phyloP scores from a whole-genome alignment of 2,113 vertebrate species.

The Pseudois nayaur region DNA sequence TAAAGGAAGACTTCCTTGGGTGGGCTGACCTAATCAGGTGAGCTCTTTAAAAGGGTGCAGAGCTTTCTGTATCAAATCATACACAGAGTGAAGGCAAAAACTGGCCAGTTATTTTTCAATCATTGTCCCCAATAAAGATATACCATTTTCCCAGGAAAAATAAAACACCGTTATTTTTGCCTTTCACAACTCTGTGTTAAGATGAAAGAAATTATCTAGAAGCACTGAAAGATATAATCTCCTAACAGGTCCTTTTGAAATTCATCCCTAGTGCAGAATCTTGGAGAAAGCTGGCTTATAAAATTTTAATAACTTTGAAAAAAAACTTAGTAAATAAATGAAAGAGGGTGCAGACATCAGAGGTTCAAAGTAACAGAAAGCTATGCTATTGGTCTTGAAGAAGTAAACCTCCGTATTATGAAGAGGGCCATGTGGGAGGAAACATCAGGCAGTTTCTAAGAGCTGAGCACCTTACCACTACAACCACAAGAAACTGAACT shows the following conservation, averaged over 20 bases:
- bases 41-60: background rate
- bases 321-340: background rate
- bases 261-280: background rate
- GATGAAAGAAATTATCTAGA: conserved; percentile 34
- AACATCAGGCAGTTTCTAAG: background rate
- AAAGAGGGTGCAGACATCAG: background rate
- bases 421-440: background rate
- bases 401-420: background rate
- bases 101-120: background rate
- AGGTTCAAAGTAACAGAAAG: background rate
- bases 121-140: background rate
- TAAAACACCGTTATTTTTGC: conserved; percentile 41
- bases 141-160: conserved; percentile 41
- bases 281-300: conserved; percentile 22
- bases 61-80: background rate
- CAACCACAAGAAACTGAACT: background rate
- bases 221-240: conserved; percentile 22
- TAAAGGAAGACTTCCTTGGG: background rate
- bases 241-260: conserved; percentile 13
- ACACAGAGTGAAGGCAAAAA: background rate
- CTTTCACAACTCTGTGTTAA: conserved; percentile 3
- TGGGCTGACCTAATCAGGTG: background rate
- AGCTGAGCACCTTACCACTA: background rate
- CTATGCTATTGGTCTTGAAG: background rate
- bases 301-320: conserved; percentile 35